A percentile compares a stretch with the other conserved stretches of the same genome.
phyloP scores from a whole-genome alignment of 2,113 vertebrate genomes.

The Bujurquina vittata region DNA sequence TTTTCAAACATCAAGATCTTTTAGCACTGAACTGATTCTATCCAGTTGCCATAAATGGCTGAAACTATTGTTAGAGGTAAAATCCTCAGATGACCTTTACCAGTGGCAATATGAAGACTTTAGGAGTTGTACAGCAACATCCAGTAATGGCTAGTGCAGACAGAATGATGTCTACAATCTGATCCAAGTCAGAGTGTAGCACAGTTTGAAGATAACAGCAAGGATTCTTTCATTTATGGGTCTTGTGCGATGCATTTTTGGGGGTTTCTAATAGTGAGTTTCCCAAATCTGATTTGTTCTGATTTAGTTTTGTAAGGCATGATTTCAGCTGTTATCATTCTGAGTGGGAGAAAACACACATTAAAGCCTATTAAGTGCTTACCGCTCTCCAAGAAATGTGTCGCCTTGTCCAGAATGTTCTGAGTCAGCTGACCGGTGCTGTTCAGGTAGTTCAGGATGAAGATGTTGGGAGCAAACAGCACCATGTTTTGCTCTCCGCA shows the following conservation, averaged over 20 bases:
- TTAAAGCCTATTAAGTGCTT: constrained; percentile 36
- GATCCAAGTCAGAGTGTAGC: background rate
- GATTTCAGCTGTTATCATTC: background rate
- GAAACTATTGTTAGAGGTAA: background rate
- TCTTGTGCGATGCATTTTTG: background rate
- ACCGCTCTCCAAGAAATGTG: constrained; percentile 80
- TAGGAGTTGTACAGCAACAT: background rate
- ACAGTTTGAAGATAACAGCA: background rate
- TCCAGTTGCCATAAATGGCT: background rate
- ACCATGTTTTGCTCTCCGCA: constrained; percentile 91
- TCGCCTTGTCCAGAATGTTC: constrained; percentile 74
- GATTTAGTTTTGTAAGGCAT: no score
- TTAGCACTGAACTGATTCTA: background rate
- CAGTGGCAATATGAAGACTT: background rate
- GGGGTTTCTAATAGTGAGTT: background rate
- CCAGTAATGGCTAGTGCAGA: no score
- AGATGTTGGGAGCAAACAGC: constrained; percentile 87
- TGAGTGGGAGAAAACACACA: background rate
- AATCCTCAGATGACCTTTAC: background rate
- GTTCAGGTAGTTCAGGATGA: constrained; percentile 84
- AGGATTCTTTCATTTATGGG: background rate
- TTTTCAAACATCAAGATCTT: background rate
- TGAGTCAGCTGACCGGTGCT: constrained; percentile 78
- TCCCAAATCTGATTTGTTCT: no score
- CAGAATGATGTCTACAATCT: background rate